phyloP scores from a whole-genome alignment of 2,113 vertebrate genomes.

The Scophthalmus maximus region DNA sequence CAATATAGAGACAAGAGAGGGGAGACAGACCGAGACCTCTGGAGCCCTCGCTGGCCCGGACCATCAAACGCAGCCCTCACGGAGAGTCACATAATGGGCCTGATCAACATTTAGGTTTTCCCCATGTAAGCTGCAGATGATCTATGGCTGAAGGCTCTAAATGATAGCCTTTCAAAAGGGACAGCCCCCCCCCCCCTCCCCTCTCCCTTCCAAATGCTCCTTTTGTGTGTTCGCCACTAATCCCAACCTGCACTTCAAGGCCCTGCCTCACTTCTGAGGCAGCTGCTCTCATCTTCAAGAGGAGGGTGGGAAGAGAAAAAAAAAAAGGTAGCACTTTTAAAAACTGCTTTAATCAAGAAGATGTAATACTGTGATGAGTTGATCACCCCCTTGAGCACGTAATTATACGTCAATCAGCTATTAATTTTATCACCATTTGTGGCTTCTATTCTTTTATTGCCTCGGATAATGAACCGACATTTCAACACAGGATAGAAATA shows the following conservation, averaged over 20 bases:
- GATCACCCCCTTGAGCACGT: constrained; percentile 55
- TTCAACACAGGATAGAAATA: no score
- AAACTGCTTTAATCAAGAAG: constrained; percentile 68
- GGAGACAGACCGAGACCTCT: constrained; percentile 69
- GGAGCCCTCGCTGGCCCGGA: constrained; percentile 55
- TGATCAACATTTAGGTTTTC: constrained; percentile 72
- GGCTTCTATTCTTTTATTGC: constrained; percentile 23
- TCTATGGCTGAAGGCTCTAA: constrained; percentile 74
- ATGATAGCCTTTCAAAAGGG: constrained; percentile 77
- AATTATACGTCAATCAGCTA: constrained; percentile 56
- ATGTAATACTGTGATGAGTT: constrained; percentile 68
- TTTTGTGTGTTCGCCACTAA: constrained; percentile 80
- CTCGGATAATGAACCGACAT: no score
- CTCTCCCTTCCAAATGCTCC: constrained; percentile 67
- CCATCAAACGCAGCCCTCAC: constrained; percentile 60
- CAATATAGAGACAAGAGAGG: constrained; percentile 66
- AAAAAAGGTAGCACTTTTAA: constrained; percentile 65
- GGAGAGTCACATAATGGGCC: constrained; percentile 62
- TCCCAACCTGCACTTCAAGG: constrained; percentile 78
- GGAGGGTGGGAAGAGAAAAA: constrained; percentile 26
- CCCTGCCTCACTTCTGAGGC: constrained; percentile 70
- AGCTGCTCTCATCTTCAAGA: constrained; percentile 75
- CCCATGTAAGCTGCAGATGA: constrained; percentile 72
- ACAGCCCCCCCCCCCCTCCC: constrained; percentile 53
- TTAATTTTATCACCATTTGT: constrained; percentile 33